Conservation (phyloP, 2,797 vertebrate genomes). For the Tokudaia tokunoshimensis region DNA sequence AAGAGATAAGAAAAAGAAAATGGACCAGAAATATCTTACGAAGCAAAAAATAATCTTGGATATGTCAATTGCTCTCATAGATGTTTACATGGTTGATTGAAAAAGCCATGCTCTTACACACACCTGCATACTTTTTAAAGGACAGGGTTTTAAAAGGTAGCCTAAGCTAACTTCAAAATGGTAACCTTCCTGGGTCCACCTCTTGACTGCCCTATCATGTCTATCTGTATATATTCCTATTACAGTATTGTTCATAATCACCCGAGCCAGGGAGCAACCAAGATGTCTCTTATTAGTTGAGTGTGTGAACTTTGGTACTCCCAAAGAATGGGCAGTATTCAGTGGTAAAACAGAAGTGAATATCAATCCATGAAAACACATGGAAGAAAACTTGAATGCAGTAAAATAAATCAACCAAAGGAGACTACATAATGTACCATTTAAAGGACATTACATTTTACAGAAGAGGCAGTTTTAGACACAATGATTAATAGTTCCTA, state of each 20-base stretch:
- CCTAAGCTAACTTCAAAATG: background rate
- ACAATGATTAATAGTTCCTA: conserved; percentile 15
- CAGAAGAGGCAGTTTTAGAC: conserved; percentile 22
- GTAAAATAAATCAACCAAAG: conserved; percentile 19
- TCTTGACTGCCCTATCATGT: background rate
- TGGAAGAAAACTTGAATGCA: background rate
- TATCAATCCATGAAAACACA: background rate
- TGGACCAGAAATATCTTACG: background rate
- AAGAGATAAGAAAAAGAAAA: background rate
- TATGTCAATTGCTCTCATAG: background rate
- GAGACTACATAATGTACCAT: background rate
- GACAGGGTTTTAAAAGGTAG: background rate
- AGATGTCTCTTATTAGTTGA: conserved; percentile 15
- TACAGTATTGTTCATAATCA: conserved; percentile 38
- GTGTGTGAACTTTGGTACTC: conserved; percentile 1
- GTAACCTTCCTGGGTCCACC: background rate
- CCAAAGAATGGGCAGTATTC: background rate
- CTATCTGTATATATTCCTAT: background rate
- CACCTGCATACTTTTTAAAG: background rate
- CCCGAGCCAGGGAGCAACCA: conserved; percentile 10
- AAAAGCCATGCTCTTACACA: background rate
- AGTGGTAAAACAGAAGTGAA: conserved; percentile 11
- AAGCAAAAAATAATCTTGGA: background rate
- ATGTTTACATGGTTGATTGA: conserved; percentile 9
- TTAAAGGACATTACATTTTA: conserved; percentile 23